phyloP scores from a whole-genome alignment of 92 coral and sea anemone species.

The Phymanthus crucifer region DNA sequence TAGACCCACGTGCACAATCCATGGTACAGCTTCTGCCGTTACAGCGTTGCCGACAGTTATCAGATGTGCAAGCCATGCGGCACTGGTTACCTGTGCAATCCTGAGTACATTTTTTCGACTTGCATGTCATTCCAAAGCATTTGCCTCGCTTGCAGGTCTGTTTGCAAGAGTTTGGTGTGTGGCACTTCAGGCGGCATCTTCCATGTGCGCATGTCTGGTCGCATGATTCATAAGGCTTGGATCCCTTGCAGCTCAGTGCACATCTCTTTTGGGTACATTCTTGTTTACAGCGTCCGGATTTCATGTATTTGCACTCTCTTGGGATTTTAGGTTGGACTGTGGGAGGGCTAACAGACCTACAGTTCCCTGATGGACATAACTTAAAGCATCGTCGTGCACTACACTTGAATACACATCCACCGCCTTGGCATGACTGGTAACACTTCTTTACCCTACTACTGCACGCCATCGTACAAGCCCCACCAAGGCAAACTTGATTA shows the following conservation, averaged over 20 bases:
- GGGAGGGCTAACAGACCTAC: conserved; percentile 37
- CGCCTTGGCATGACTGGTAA: conserved; percentile 49
- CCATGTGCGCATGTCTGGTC: conserved; percentile 57
- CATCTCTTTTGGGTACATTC: conserved; percentile 32
- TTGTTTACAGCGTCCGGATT: conserved; percentile 35
- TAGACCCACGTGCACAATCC: conserved; percentile 48
- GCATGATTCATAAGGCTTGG: conserved; percentile 35
- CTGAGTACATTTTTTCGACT: conserved; percentile 52
- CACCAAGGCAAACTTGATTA: conserved; percentile 62
- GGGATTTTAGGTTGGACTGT: conserved; percentile 23
- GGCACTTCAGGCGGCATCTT: conserved; percentile 55
- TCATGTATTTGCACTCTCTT: conserved; percentile 32
- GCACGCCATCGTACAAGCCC: conserved; percentile 62
- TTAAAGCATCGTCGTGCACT: conserved; percentile 54
- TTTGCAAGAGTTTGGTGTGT: conserved; percentile 41
- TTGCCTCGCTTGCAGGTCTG: conserved; percentile 53
- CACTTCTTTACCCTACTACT: conserved; percentile 28
- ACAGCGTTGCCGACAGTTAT: conserved; percentile 55
- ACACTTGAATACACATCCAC: conserved; percentile 32
- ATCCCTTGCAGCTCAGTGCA: conserved; percentile 38
- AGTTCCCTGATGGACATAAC: conserved; percentile 47
- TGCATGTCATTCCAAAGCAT: conserved; percentile 55
- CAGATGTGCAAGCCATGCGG: conserved; percentile 60
- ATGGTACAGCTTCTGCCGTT: conserved; percentile 53
- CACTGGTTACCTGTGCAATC: conserved; percentile 51